Base-by-base conservation (phyloP, 1,140 invertebrate genomes). In the Megalonaias nervosa region DNA sequence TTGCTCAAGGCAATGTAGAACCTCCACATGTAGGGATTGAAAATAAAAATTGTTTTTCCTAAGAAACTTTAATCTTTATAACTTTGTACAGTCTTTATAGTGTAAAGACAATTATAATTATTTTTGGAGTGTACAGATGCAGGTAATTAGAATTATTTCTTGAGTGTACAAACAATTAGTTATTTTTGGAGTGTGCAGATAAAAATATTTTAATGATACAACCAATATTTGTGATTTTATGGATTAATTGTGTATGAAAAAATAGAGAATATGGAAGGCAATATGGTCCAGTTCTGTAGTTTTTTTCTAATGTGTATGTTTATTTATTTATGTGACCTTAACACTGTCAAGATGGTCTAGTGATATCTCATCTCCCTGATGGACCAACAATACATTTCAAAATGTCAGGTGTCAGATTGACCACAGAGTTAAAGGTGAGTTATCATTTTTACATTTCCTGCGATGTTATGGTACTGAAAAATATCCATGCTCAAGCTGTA, bases 371-470 rank as follows among this genome's bases (percentile, higher is more conserved):
- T 92, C 92, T 99, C 74, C 98, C 98, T 1, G 93, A 97, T 86
- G 98, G 98, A 5, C 98, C 98, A 2, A 99, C 98, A 0, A 97
- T 97, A 48, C 92, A 97, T 88, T 99, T 94, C 86, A 92, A 92
- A 84, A 81, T 94, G 57, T 91, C 91, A 71, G 92, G 87, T 82
- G 89, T 93, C 15, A 89, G 87, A 71, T 88, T 92, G 21, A 89
- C 89, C 56, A 90, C 90, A 78, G 90, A 93, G 72, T 88, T 93
- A 16, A 92, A 91, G 85, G 89, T 91, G 83, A 75, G 68, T 62
- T 72, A 15, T 72, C 48, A 69, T 55, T 55, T 15, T 19, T 48
- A 48, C 38, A 9, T 48, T 48, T 48, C 38, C 38, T 9, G 4
- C 9, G 38, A 48, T 48, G 38, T 9, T 48, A 48, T 48, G 38